These are phyloP conservation scores for Tylochromis polylepis DNA, from an alignment of 2,113 vertebrate species.

Conservation along the genomic window DNA sequence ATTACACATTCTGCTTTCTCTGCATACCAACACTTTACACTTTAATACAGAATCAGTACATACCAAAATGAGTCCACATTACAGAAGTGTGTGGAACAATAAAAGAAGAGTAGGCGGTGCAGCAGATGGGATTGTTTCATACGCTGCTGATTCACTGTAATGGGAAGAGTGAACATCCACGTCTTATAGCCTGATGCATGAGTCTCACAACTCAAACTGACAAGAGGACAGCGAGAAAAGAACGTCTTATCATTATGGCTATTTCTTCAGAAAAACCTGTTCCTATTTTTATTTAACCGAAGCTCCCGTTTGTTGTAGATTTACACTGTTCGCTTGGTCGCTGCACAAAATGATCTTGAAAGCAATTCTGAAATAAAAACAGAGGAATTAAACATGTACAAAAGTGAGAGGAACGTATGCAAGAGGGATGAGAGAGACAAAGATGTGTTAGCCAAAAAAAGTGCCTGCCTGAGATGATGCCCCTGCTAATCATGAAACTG, in stretches of 20 bases:
- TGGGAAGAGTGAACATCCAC: constrained; percentile 10
- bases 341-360: background rate
- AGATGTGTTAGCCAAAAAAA: background rate
- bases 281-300: background rate
- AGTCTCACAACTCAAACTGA: constrained; percentile 30
- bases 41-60: constrained; percentile 19
- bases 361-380: background rate
- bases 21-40: background rate
- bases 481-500: constrained; percentile 32
- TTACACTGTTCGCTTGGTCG: background rate
- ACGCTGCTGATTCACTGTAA: constrained; percentile 38
- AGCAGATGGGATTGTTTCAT: constrained; percentile 50
- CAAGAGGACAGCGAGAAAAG: constrained; percentile 9
- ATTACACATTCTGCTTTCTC: background rate
- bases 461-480: background rate
- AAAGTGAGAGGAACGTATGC: background rate
- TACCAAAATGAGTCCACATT: constrained; percentile 5
- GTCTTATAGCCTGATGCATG: constrained; percentile 46
- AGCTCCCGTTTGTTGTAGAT: background rate
- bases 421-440: background rate
- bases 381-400: background rate
- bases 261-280: background rate
- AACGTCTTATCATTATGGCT: background rate
- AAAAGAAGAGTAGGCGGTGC: constrained; percentile 13
- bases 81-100: background rate